A percentile compares a stretch with the other conserved stretches of the same genome.
Conservation (phyloP, 2,113 vertebrate species). For the Acanthochromis polyacanthus region DNA sequence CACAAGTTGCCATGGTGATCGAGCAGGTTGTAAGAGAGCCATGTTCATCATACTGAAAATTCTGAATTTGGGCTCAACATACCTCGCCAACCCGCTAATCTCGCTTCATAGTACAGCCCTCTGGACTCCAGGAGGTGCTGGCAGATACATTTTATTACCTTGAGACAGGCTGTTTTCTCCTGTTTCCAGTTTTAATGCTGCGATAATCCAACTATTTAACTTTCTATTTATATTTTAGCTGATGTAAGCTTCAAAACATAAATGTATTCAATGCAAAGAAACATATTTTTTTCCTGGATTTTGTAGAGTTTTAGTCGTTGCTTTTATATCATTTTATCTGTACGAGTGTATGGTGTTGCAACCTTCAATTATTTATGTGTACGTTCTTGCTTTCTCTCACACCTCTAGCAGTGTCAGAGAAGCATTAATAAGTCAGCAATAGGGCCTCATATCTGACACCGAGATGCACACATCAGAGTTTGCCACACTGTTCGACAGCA, state of each 20-base stretch:
- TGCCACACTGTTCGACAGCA: slow-evolving; percentile 32
- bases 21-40: too few relatives aligned
- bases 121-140: too few relatives aligned
- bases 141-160: too few relatives aligned
- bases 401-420: slow-evolving; percentile 57
- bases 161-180: too few relatives aligned
- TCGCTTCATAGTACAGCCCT: too few relatives aligned
- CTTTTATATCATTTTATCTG: slow-evolving; percentile 1
- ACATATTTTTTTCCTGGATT: not conserved
- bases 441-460: slow-evolving; percentile 52
- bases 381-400: slow-evolving; percentile 44
- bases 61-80: too few relatives aligned
- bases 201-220: not conserved
- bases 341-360: slow-evolving; percentile 43
- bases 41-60: too few relatives aligned
- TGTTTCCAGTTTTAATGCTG: too few relatives aligned
- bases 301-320: not conserved
- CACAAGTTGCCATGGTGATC: too few relatives aligned
- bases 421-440: slow-evolving; percentile 67
- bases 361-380: slow-evolving; percentile 62
- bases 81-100: too few relatives aligned
- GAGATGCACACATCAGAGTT: slow-evolving; percentile 25
- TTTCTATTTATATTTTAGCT: too few relatives aligned
- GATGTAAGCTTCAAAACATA: not conserved
- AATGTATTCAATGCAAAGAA: not conserved